Evolutionary conservation across 2,888 invertebrate species (phyloP).

Genomic region (Phragmatobia fuliginosa): DNA sequence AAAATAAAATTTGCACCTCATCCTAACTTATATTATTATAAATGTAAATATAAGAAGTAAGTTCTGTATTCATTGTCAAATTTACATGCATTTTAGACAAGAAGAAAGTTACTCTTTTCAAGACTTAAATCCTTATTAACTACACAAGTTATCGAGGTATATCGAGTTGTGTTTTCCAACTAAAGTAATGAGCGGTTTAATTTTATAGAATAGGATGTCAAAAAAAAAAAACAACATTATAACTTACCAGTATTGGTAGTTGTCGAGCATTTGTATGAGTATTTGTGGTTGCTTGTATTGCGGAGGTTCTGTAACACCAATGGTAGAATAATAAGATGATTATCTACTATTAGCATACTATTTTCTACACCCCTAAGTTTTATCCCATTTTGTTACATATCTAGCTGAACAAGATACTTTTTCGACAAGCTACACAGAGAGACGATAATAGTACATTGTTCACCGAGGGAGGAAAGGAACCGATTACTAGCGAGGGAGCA

Average conservation of each 20-base stretch:
- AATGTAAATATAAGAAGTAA: background rate
- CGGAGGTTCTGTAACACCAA: constrained; percentile 69
- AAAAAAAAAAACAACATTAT: background rate
- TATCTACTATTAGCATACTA: background rate
- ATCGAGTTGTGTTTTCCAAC: background rate
- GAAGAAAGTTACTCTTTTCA: too few relatives aligned
- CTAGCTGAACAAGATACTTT: background rate
- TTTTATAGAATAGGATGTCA: background rate
- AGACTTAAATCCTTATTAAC: background rate
- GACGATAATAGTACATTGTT: too few relatives aligned
- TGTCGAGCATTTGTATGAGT: constrained; percentile 82
- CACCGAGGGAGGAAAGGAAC: too few relatives aligned
- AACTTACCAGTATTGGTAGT: constrained; percentile 90
- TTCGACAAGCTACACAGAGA: background rate
- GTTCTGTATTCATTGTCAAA: background rate
- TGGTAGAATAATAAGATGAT: background rate
- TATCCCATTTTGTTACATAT: too few relatives aligned
- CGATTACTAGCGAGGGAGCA: too few relatives aligned
- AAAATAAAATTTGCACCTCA: background rate
- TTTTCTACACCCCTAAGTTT: background rate
- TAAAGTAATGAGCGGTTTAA: background rate
- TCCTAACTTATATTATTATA: background rate
- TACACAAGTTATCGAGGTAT: background rate
- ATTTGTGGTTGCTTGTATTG: constrained; percentile 76
- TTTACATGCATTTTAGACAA: too few relatives aligned